Conservation (phyloP, 2,888 invertebrate species). For the Spilarctia lutea region DNA sequence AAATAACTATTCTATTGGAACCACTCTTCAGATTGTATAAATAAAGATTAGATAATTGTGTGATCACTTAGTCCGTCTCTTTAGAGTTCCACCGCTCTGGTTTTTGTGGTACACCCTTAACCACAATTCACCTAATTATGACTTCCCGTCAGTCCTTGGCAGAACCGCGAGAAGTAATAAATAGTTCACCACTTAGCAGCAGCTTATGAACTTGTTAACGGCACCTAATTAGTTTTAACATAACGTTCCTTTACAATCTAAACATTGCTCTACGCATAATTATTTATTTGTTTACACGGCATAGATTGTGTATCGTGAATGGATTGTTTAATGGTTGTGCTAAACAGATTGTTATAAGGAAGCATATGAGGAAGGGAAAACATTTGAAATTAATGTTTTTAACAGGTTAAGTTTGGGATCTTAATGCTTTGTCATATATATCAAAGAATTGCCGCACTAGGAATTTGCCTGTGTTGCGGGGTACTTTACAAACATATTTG, state of each 20-base stretch:
- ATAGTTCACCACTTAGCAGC: conserved; percentile 4
- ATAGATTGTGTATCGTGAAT: not conserved
- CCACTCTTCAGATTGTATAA: too few relatives aligned
- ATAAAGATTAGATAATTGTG: not conserved
- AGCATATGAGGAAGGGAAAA: not conserved
- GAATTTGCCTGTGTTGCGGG: too few relatives aligned
- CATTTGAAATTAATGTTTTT: not conserved
- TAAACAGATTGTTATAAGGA: not conserved
- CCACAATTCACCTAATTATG: not conserved
- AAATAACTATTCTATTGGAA: too few relatives aligned
- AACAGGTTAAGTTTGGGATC: too few relatives aligned
- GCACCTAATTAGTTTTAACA: not conserved
- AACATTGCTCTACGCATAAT: not conserved
- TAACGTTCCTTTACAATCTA: not conserved
- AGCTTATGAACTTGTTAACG: conserved; percentile 4
- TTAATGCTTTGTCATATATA: too few relatives aligned
- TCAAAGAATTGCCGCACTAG: too few relatives aligned
- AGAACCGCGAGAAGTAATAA: not conserved
- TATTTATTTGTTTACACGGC: not conserved
- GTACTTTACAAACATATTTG: too few relatives aligned
- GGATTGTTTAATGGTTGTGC: not conserved
- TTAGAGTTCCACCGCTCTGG: not conserved
- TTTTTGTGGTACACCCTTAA: not conserved
- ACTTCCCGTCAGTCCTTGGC: not conserved
- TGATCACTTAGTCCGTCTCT: not conserved